Base-by-base conservation (phyloP, 2,113 vertebrate species). In the Gyps fulvus region DNA sequence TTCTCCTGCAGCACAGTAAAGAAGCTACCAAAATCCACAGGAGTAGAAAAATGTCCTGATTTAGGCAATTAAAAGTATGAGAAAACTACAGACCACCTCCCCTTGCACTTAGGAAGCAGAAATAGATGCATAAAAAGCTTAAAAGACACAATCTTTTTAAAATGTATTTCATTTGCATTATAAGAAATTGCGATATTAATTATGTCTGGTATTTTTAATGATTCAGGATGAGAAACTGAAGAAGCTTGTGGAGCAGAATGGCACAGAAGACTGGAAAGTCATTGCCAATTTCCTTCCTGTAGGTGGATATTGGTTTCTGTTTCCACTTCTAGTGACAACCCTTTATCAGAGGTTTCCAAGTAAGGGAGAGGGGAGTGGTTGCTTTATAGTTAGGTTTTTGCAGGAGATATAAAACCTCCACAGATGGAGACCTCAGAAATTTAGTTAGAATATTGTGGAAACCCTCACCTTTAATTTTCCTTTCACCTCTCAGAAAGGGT, bases 201-300 rank as follows among this genome's bases (percentile, higher is more conserved):
- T 83, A 16, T 81, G 72, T 95, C 22, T 74, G 42, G 2, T 7
- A 94, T 86, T 91, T 67, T 97, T 95, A 90, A 81, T 85, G 27
- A 84, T 80, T 74, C 98, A 99, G 99, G 99, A 99, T 98, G 99
- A 99, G 97, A 99, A 99, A 95, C 85, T 99, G 87, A 99, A 99
- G 98, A 99, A 99, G 97, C 98, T 99, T 63, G 99, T 99, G 87
- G 99, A 99, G 93, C 98, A 99, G 97, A 99, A 99, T 96, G 99
- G 99, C 92, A 99, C 99, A 89, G 99, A 99, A 95, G 99, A 99
- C 98, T 99, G 99, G 99, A 99, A 99, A 98, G 96, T 99, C 92
- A 99, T 99, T 95, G 99, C 99, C 94, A 99, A 98, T 97, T 99
- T 99, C 96, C 98, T 99, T 94, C 98, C 99, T 94, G 99, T 99